Percentiles rank a stretch among this genome's conserved stretches.
phyloP scores from a whole-genome alignment of 2,797 vertebrate genomes.

The Pseudocheirus occidentalis region DNA sequence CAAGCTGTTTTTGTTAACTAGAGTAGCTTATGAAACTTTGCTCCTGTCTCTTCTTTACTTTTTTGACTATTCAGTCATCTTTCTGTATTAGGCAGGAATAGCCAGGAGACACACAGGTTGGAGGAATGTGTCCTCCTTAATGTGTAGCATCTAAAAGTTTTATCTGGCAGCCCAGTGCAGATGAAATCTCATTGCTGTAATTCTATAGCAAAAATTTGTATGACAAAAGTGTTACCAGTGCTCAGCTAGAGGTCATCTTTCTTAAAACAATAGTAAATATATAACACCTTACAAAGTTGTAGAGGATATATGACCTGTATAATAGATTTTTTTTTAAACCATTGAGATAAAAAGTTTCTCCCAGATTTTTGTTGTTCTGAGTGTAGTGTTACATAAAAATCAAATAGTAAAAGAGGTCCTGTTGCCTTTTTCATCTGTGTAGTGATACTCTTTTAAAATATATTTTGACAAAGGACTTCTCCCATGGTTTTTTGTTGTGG shows the following conservation, averaged over 20 bases:
- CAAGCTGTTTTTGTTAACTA: no score
- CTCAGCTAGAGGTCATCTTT: not conserved
- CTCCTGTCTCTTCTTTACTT: not conserved
- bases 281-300: not conserved
- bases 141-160: not conserved
- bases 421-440: not conserved
- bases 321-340: no score
- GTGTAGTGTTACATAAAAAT: not conserved
- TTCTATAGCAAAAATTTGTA: not conserved
- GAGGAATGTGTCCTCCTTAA: not conserved
- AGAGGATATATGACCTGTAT: not conserved
- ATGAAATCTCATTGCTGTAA: not conserved
- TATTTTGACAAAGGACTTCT: not conserved
- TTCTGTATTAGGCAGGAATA: not conserved
- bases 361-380: not conserved
- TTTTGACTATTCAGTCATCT: not conserved
- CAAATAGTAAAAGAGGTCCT: not conserved
- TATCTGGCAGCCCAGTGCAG: no score
- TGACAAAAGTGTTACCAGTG: not conserved
- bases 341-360: not conserved
- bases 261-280: not conserved
- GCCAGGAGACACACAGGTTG: not conserved
- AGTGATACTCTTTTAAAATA: not conserved
- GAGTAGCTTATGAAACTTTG: not conserved
- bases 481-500: not conserved